Percentiles rank a stretch among this genome's conserved stretches.
Conservation (phyloP, 2,888 invertebrate genomes). For the Rhorus exstirpatorius region DNA sequence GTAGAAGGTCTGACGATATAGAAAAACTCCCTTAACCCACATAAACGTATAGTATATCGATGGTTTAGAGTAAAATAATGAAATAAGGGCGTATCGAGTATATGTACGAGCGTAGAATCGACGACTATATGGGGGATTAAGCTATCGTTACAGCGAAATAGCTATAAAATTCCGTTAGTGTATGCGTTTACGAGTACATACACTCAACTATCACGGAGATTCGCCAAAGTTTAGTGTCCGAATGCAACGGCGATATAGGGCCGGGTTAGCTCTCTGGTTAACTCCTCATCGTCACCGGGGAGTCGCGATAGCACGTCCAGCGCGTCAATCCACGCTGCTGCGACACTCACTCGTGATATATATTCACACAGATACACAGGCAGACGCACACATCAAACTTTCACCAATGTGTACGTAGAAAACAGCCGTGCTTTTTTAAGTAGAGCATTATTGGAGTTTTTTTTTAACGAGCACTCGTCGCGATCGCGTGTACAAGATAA, state of each 20-base stretch:
- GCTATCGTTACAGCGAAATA: background rate
- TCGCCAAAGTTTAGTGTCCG: slow-evolving; percentile 25
- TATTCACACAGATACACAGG: background rate
- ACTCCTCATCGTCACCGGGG: slow-evolving; percentile 45
- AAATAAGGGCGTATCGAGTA: slow-evolving; percentile 22
- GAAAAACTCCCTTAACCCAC: slow-evolving; percentile 40
- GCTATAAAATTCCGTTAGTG: slow-evolving; percentile 30
- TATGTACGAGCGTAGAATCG: background rate
- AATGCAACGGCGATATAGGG: slow-evolving; percentile 32
- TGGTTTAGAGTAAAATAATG: background rate
- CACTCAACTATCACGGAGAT: slow-evolving; percentile 8
- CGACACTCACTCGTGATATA: slow-evolving; percentile 39
- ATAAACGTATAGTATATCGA: background rate
- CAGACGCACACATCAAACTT: background rate
- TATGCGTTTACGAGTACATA: slow-evolving; percentile 38
- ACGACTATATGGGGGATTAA: background rate
- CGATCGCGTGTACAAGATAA: slow-evolving; percentile 52
- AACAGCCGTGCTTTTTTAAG: slow-evolving; percentile 45
- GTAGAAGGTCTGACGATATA: slow-evolving; percentile 34
- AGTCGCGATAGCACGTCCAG: slow-evolving; percentile 64
- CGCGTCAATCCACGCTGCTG: slow-evolving; percentile 53
- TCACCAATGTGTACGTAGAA: slow-evolving; percentile 38
- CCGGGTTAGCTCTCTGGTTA: slow-evolving; percentile 27
- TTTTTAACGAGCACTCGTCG: slow-evolving; percentile 67
- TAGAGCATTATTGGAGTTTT: slow-evolving; percentile 32